These are phyloP conservation scores for Valencia hispanica DNA, from an alignment of 2,797 vertebrate genomes.

Conservation along the genomic window DNA sequence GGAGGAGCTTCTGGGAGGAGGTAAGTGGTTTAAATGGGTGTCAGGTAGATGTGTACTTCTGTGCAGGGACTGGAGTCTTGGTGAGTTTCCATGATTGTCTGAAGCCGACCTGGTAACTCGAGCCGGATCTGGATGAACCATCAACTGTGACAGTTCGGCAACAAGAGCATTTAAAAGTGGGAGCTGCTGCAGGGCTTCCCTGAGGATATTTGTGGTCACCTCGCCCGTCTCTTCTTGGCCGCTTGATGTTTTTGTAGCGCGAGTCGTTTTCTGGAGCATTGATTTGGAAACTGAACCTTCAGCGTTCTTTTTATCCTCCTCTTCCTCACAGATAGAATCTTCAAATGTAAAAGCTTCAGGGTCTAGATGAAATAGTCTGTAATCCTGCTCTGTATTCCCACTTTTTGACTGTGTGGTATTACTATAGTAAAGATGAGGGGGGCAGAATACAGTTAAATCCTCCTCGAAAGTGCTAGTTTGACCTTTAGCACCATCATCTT, in stretches of 20 bases:
- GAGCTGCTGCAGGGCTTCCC: slow-evolving; percentile 76
- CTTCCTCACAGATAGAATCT: slow-evolving; percentile 50
- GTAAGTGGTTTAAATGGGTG: slow-evolving; percentile 24
- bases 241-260: not conserved
- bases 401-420: slow-evolving; percentile 44
- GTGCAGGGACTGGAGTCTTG: not conserved
- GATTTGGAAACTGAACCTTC: not conserved
- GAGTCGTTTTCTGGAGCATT: slow-evolving; percentile 16
- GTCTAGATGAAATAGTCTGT: slow-evolving; percentile 25
- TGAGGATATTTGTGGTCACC: slow-evolving; percentile 33
- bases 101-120: slow-evolving; percentile 71
- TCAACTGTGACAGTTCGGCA: slow-evolving; percentile 86
- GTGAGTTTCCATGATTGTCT: slow-evolving; percentile 10
- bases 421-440: slow-evolving; percentile 87
- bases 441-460: slow-evolving; percentile 77
- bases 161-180: slow-evolving; percentile 90
- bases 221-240: slow-evolving; percentile 14
- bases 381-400: slow-evolving; percentile 32
- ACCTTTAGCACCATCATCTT: slow-evolving; percentile 19
- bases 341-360: slow-evolving; percentile 50
- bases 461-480: slow-evolving; percentile 44
- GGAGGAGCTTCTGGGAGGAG: slow-evolving; percentile 33
- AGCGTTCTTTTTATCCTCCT: slow-evolving; percentile 2
- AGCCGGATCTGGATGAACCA: slow-evolving; percentile 75
- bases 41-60: slow-evolving; percentile 30